phyloP scores from a whole-genome alignment of 2,888 invertebrate genomes.

The Melieria picta region DNA sequence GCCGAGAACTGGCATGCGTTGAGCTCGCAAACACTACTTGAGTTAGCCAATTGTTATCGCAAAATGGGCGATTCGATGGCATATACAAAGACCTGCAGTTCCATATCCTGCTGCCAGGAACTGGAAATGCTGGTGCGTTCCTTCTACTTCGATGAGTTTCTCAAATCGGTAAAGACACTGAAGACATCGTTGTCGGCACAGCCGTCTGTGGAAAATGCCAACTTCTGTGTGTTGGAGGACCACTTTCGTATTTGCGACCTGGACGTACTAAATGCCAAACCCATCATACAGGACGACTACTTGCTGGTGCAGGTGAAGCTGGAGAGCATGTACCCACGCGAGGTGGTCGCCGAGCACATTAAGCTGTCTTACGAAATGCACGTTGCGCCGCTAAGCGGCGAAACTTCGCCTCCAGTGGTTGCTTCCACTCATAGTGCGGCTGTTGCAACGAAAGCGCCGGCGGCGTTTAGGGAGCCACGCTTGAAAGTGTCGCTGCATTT shows the following conservation, averaged over 20 bases:
- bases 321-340: slow-evolving; percentile 73
- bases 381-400: slow-evolving; percentile 54
- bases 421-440: slow-evolving; percentile 6
- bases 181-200: slow-evolving; percentile 57
- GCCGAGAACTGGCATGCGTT: slow-evolving; percentile 89
- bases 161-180: slow-evolving; percentile 70
- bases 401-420: slow-evolving; percentile 17
- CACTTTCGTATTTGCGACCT: slow-evolving; percentile 66
- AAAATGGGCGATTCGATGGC: slow-evolving; percentile 78
- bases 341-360: slow-evolving; percentile 73
- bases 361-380: slow-evolving; percentile 73
- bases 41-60: slow-evolving; percentile 85
- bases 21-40: slow-evolving; percentile 83
- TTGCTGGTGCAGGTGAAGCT: slow-evolving; percentile 70
- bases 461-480: slow-evolving; percentile 54
- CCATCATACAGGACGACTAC: slow-evolving; percentile 68
- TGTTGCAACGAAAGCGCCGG: slow-evolving; percentile 49
- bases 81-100: slow-evolving; percentile 81
- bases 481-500: slow-evolving; percentile 74
- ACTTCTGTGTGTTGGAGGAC: slow-evolving; percentile 65
- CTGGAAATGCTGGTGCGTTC: slow-evolving; percentile 79
- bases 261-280: slow-evolving; percentile 55
- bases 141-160: slow-evolving; percentile 85
- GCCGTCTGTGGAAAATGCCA: slow-evolving; percentile 60
- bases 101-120: slow-evolving; percentile 80